phyloP scores from a whole-genome alignment of 2,888 invertebrate genomes.

The Octonoba sinensis region DNA sequence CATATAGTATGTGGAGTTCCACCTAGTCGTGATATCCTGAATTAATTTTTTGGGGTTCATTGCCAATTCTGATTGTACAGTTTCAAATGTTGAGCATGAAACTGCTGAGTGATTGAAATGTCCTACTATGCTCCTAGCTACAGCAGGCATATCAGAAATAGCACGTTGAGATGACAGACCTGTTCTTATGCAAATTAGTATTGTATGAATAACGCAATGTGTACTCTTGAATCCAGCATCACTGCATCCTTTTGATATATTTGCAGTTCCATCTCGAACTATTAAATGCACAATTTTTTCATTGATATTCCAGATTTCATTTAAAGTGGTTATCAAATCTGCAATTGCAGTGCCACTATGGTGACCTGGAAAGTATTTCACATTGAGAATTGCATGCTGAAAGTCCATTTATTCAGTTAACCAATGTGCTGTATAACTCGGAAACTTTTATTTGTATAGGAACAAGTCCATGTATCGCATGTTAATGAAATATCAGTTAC shows the following conservation, averaged over 20 bases:
- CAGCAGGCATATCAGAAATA: not conserved
- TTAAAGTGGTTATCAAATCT: not conserved
- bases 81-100: not conserved
- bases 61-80: not conserved
- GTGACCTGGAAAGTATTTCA: conserved; percentile 1
- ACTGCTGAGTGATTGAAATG: not conserved
- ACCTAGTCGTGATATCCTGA: conserved; percentile 7
- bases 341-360: not conserved
- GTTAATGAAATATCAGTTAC: not conserved
- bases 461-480: not conserved
- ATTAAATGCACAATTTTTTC: not conserved
- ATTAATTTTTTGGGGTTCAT: conserved; percentile 9
- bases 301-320: not conserved
- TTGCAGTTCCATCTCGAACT: conserved; percentile 3
- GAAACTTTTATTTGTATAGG: conserved; percentile 9
- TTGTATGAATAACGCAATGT: not conserved
- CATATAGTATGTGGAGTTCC: conserved; percentile 13
- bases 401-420: not conserved
- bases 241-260: conserved; percentile 4
- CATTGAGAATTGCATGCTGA: not conserved
- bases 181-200: not conserved
- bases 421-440: not conserved
- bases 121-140: not conserved
- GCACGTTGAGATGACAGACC: conserved; percentile 5
- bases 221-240: not conserved